Percentiles rank a stretch among this genome's conserved stretches.
These are phyloP conservation scores for Pemphredon lugubris DNA, from an alignment of 2,888 invertebrate species.

Conservation along the genomic window DNA sequence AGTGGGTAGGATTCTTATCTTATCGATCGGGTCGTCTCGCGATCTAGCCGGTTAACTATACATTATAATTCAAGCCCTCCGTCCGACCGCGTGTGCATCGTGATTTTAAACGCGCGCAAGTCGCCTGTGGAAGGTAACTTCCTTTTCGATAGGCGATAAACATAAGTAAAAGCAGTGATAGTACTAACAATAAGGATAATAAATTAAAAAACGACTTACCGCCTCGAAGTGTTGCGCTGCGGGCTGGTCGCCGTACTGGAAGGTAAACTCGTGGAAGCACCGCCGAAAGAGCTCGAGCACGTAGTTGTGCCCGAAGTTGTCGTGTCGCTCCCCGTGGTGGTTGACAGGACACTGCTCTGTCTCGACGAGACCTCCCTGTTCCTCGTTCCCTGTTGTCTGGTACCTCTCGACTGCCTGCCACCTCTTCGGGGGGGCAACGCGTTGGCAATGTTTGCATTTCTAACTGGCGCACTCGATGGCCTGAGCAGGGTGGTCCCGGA, in stretches of 20 bases:
- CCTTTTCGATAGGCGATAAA: no score
- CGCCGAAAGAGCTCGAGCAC: constrained; percentile 65
- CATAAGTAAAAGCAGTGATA: no score
- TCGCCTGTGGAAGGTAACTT: no score
- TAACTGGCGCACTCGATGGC: constrained; percentile 73
- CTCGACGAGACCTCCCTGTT: constrained; percentile 53
- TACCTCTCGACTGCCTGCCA: constrained; percentile 41
- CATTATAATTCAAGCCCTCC: no score
- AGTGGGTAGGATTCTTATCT: no score
- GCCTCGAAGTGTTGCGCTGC: constrained; percentile 68
- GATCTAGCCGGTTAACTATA: no score
- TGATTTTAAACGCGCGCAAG: no score
- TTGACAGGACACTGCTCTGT: constrained; percentile 62
- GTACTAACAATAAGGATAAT: neutral
- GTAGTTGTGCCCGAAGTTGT: constrained; percentile 64
- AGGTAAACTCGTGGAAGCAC: constrained; percentile 64
- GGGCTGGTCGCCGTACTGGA: constrained; percentile 71
- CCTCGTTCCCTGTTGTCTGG: constrained; percentile 35
- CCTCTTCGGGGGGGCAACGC: constrained; percentile 47
- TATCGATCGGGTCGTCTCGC: no score
- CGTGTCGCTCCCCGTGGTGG: constrained; percentile 60
- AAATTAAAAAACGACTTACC: constrained; percentile 54
- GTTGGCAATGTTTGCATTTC: constrained; percentile 31
- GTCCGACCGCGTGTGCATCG: no score
- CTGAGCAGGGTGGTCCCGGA: constrained; percentile 61